Evolutionary conservation across 35 echinoderm and acorn worm species (phyloP), one percentile per base, ranked within the genome.

Genomic region (Ophiothrix spiculata): DNA sequence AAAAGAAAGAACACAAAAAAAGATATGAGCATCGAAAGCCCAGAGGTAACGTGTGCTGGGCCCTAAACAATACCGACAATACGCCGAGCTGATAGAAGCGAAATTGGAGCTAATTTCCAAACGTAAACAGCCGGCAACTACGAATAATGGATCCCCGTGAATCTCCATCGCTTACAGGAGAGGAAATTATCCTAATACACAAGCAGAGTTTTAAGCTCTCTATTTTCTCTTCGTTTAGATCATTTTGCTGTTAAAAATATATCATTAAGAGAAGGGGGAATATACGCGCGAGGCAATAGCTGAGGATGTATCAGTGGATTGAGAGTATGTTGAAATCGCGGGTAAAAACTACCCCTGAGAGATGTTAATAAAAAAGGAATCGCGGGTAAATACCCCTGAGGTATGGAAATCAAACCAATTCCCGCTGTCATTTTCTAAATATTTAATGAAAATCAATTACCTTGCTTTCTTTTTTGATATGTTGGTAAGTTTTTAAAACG

Each of bases 391-490:
- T n/a, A n/a, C n/a, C n/a, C n/a, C n/a, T n/a, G n/a, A n/a, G n/a
- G n/a, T n/a, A n/a, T n/a, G n/a, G n/a, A n/a, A 69, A 69, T 69
- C 29, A 28, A 69, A 69, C 16, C 3, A 69, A 1, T 69, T 12
- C 60, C 60, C 60, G 60, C 60, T 69, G 17, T 69, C 60, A 69
- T 69, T 69, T 69, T 54, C 45, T 69, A 69, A n/a, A 6, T n/a
- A 25, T n/a, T 69, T 69, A 69, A 69, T 69, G 60, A 69, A 69
- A 69, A 69, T 69, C 60, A 69, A 69, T 69, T 69, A 69, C 29
- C 8, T 69, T n/a, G n/a, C n/a, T n/a, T n/a, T n/a, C n/a, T n/a
- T n/a, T n/a, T n/a, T n/a, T n/a, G n/a, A n/a, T n/a, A n/a, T n/a
- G n/a, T n/a, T n/a, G n/a, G n/a, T n/a, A n/a, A n/a, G n/a, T n/a